Evolutionary conservation across 2,113 vertebrate species (phyloP), one percentile per base, ranked within the genome.

Genomic region (Salvelinus sp.): DNA sequence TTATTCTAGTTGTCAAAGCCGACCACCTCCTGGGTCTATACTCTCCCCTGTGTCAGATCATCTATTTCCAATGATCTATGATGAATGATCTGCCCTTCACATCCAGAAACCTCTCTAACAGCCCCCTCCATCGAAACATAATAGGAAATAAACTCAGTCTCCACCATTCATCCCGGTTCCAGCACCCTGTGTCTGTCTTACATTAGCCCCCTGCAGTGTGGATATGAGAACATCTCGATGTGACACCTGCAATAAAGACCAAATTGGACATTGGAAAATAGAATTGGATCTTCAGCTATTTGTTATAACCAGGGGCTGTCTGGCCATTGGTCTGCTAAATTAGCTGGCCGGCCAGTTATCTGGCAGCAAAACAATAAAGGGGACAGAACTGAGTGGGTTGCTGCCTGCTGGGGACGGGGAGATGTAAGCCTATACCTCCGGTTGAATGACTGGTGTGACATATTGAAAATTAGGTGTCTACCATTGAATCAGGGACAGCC

Each of bases 261-360:
- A 44, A 10, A 89, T 85, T 58, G 76, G 78, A 85, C 18, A 4
- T 76, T 44, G 71, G 63, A 70, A 83, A 86, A 88, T 81, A 70
- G 85, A 88, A 89, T 78, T 72, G 73, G 57, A 87, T 82, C 74
- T 60, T 74, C 50, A 44, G 38, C 69, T 83, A n/a, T 68, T 67
- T 75, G 77, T 79, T 70, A 74, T 72, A 54, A 76, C 77, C 80
- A 44, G 28, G 73, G 72, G 81, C 73, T 74, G 3, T 77, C 65
- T 81, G 71, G 47, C 66, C 63, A 85, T 85, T 74, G 81, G 83
- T 83, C 3, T 64, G 70, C 75, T 85, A 83, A 87, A 88, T 88
- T 74, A 81, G 70, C 68, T 68, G 50, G 58, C 70, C 79, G 7
- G 83, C 76, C 65, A 73, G 80, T 79, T 84, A 86, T 70, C 62